Percentiles rank a stretch among this genome's conserved stretches.
Conservation (phyloP, 64 coral and sea anemone species). For the Orbicella faveolata region DNA sequence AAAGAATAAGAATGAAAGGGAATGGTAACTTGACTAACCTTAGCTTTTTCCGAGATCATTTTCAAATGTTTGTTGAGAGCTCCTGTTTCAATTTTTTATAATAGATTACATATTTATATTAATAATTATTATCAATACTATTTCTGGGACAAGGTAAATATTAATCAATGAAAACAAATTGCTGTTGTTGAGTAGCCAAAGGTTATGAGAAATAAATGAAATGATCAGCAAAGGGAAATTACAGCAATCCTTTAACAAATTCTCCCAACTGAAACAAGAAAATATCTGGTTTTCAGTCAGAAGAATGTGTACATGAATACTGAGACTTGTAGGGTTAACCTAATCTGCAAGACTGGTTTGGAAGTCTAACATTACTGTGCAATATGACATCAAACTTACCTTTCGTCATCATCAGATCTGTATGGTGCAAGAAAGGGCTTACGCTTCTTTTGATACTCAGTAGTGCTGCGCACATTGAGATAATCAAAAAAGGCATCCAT, state of each 20-base stretch:
- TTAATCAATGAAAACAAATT: no score
- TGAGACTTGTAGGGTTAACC: not conserved
- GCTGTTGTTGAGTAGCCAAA: not conserved
- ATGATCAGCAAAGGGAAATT: slow-evolving; percentile 9
- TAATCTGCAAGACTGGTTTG: slow-evolving; percentile 1
- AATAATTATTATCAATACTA: no score
- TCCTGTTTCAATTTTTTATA: no score
- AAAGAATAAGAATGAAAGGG: no score
- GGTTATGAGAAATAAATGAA: not conserved
- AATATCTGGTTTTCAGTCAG: slow-evolving; percentile 5
- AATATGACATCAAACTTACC: slow-evolving; percentile 24
- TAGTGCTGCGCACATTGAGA: slow-evolving; percentile 29
- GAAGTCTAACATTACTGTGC: not conserved
- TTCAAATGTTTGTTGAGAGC: no score
- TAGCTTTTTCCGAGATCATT: no score
- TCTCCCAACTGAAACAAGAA: slow-evolving; percentile 20
- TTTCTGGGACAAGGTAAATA: no score
- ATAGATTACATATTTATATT: no score
- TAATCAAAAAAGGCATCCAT: slow-evolving; percentile 22
- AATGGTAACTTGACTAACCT: no score
- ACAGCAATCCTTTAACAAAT: slow-evolving; percentile 15
- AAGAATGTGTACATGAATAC: slow-evolving; percentile 2
- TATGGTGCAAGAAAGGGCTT: slow-evolving; percentile 48
- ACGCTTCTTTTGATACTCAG: slow-evolving; percentile 37
- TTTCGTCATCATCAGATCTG: slow-evolving; percentile 39